A percentile compares a stretch with the other conserved stretches of the same genome.
phyloP scores from a whole-genome alignment of 2,113 vertebrate species.

The Vireo altiloquus region DNA sequence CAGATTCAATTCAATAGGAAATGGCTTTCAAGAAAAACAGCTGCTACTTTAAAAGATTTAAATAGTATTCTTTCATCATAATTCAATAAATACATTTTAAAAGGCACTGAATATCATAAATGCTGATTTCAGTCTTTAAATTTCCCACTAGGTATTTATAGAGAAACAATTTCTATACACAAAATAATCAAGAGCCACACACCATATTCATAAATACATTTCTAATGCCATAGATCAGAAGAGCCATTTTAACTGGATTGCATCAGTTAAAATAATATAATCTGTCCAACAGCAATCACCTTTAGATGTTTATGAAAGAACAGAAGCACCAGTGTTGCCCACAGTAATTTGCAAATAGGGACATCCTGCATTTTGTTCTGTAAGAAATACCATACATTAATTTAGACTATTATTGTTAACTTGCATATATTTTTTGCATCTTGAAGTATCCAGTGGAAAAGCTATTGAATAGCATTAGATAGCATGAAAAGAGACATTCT shows the following conservation, averaged over 20 bases:
- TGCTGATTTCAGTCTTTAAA: not conserved
- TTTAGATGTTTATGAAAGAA: not conserved
- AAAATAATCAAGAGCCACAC: not conserved
- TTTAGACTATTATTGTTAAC: not conserved
- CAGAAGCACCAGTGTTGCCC: not conserved
- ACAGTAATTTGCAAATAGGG: not conserved
- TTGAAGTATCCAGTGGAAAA: not conserved
- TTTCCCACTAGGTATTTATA: not conserved
- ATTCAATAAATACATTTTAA: not conserved
- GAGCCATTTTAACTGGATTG: not conserved
- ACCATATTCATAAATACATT: not conserved
- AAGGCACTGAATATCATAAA: not conserved
- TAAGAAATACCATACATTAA: not conserved
- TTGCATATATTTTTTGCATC: not conserved
- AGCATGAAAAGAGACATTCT: not conserved
- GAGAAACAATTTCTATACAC: not conserved
- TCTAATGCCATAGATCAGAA: not conserved
- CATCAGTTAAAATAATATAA: not conserved
- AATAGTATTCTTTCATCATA: not conserved
- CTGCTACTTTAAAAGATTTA: not conserved
- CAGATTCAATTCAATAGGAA: not conserved
- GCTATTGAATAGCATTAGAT: not conserved
- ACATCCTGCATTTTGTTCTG: not conserved
- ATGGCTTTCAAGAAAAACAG: not conserved
- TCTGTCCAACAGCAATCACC: not conserved